Evolutionary conservation across 2,888 invertebrate genomes (phyloP), one percentile per base, ranked within the genome.

Genomic region (Xestoiulus laeticollis): DNA sequence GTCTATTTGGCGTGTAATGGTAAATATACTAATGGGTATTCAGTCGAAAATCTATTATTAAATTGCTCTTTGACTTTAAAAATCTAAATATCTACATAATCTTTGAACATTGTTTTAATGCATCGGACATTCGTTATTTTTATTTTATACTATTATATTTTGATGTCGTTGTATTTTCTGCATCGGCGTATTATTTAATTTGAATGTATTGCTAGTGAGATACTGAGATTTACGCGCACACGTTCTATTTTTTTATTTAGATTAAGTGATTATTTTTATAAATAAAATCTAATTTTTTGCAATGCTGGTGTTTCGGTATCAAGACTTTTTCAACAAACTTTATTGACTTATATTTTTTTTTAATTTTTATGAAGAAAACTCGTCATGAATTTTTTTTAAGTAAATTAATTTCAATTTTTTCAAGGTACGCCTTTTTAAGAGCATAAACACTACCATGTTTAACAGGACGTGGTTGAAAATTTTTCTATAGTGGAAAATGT

Each of bases 111-210:
- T 19, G 14, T 1, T 14, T 48, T 19, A 14, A 16, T 19, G 48
- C 48, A 48, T 48, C 48, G 48, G 14, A 48, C 59, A 59, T 59
- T 59, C n/a, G 8, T 59, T 59, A 59, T 59, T 59, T 59, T 59
- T n/a, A 59, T 22, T 59, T 22, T 59, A 22, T n/a, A 59, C 22
- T n/a, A 22, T 59, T 59, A 22, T 59, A 22, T 59, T 8, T 22
- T n/a, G 22, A 8, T 8, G 59, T 22, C 59, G 59, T 59, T 59
- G 59, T 59, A 59, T 22, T 59, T 59, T 10, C 59, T 59, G 8
- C 22, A 59, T 59, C 59, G 59, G 59, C 22, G 59, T 59, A 59
- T 59, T 59, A 59, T 59, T 59, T 59, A 59, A 59, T 59, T 59
- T 59, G 22, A 59, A 22, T 22, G n/a, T 22, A 59, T 59, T 22